Evolutionary conservation across 2,113 vertebrate genomes (phyloP).

Genomic region (Pteruthius melanotis): DNA sequence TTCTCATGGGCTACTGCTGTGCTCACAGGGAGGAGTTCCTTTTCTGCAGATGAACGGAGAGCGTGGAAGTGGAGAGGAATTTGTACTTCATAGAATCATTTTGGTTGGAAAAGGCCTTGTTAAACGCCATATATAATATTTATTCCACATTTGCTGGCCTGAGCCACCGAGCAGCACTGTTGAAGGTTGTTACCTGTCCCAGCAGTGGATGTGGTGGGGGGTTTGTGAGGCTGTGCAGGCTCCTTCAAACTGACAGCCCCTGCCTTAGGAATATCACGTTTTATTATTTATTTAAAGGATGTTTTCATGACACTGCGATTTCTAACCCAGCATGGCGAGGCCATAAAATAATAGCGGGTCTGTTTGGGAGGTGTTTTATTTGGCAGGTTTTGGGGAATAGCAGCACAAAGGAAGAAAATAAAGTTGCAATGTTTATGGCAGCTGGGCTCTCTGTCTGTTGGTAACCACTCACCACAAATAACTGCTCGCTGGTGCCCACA

Average conservation of each 20-base stretch:
- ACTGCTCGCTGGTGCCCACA: slow-evolving; percentile 41
- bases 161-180: accelerated
- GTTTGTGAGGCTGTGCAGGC: not conserved
- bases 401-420: slow-evolving; percentile 32
- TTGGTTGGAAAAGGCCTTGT: not conserved
- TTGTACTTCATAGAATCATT: not conserved
- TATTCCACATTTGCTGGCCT: not conserved
- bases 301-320: slow-evolving; percentile 49
- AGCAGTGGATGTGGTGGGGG: not conserved
- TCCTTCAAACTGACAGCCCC: not conserved
- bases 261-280: not conserved
- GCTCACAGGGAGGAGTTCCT: not conserved
- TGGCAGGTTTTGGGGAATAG: slow-evolving; percentile 5
- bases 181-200: not conserved
- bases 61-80: not conserved
- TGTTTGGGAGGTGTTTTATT: slow-evolving; percentile 46
- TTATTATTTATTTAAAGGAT: slow-evolving; percentile 53
- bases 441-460: slow-evolving; percentile 10
- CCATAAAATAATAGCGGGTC: slow-evolving; percentile 6
- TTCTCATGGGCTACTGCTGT: not conserved
- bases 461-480: slow-evolving; percentile 56
- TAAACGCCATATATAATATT: not conserved
- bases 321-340: not conserved
- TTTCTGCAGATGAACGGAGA: not conserved
- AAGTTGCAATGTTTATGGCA: slow-evolving; percentile 33